phyloP scores from a whole-genome alignment of 2,797 vertebrate genomes.

The Aldrovandia affinis region DNA sequence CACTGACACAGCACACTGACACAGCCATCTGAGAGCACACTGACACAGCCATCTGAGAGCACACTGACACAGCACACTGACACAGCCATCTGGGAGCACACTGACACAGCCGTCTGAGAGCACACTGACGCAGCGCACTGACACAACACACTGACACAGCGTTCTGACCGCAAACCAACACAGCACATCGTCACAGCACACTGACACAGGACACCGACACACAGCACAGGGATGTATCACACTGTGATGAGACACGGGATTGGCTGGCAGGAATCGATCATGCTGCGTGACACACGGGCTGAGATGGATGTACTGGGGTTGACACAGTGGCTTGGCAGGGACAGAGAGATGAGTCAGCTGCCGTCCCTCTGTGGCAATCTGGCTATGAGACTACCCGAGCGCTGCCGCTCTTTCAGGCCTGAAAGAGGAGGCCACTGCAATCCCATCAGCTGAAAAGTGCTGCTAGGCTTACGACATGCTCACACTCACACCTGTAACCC shows the following conservation, averaged over 20 bases:
- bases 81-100: no score
- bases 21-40: no score
- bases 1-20: no score
- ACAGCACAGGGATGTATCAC: neutral
- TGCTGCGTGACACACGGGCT: constrained; percentile 18
- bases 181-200: no score
- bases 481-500: neutral
- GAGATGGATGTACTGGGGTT: constrained; percentile 58
- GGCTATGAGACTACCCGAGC: constrained; percentile 44
- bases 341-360: constrained; percentile 36
- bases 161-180: no score
- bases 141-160: no score
- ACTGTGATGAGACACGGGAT: neutral
- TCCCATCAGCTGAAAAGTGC: neutral
- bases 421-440: neutral
- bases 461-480: neutral
- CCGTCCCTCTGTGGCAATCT: constrained; percentile 58
- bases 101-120: no score
- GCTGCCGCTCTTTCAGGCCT: neutral
- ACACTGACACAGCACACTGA: no score
- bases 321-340: constrained; percentile 53
- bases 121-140: no score
- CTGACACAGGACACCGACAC: no score
- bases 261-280: neutral
- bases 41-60: no score